Evolutionary conservation across 2,888 invertebrate genomes (phyloP).

Genomic region (Leucania comma): DNA sequence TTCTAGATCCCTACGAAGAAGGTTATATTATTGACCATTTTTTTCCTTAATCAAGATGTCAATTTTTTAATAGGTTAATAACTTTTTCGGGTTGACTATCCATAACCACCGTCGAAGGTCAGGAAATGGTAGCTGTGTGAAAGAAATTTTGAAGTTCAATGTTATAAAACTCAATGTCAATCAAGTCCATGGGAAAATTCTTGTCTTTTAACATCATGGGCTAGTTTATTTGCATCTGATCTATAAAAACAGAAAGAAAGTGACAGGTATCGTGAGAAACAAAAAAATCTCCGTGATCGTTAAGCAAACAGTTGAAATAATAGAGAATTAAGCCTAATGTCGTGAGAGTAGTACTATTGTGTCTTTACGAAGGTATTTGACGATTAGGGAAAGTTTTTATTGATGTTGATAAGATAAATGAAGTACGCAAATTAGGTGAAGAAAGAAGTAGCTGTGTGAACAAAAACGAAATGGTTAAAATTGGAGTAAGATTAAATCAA

Average conservation of each 20-base stretch:
- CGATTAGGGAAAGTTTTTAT: slow-evolving; percentile 39
- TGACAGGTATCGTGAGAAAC: slow-evolving; percentile 36
- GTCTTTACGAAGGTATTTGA: slow-evolving; percentile 27
- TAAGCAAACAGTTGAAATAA: slow-evolving; percentile 48
- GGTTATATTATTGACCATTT: no score
- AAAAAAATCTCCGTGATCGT: slow-evolving; percentile 35
- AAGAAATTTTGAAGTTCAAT: background rate
- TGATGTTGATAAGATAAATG: background rate
- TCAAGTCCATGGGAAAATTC: background rate
- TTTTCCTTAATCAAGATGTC: no score
- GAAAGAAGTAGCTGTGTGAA: background rate
- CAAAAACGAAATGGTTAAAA: background rate
- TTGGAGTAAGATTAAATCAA: background rate
- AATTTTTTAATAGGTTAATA: no score
- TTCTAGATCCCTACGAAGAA: no score
- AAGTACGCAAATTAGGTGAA: background rate
- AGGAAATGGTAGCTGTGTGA: background rate
- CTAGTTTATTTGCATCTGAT: slow-evolving; percentile 18
- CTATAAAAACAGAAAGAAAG: slow-evolving; percentile 34
- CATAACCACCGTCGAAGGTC: no score
- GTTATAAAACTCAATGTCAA: background rate
- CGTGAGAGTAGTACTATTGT: slow-evolving; percentile 43
- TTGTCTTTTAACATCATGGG: background rate
- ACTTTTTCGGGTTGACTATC: no score
- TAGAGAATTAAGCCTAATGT: slow-evolving; percentile 26